Percentiles rank a stretch among this genome's conserved stretches.
phyloP scores from a whole-genome alignment of 2,797 vertebrate species.

The Erethizon dorsatum region DNA sequence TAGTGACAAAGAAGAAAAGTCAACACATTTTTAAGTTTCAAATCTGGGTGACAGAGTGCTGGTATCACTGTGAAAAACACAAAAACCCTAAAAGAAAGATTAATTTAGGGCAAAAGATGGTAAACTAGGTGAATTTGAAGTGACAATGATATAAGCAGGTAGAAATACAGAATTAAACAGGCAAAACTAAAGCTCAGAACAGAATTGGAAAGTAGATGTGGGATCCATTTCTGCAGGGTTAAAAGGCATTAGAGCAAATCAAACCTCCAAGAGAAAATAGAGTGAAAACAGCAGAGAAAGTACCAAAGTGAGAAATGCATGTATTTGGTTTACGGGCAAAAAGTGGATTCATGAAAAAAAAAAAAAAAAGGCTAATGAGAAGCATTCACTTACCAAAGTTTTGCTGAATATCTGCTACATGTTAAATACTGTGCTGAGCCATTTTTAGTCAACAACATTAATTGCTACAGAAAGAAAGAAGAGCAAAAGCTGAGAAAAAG shows the following conservation, averaged over 20 bases:
- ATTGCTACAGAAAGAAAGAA: conserved; percentile 18
- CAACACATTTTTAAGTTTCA: conserved; percentile 36
- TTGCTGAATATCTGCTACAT: conserved; percentile 23
- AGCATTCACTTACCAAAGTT: conserved; percentile 36
- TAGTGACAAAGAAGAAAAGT: conserved; percentile 44
- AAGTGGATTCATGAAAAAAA: conserved; percentile 6
- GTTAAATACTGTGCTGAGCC: background rate
- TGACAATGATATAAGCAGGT: background rate
- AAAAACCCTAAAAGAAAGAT: background rate
- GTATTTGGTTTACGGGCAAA: background rate
- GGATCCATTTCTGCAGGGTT: background rate
- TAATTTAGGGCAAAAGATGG: background rate
- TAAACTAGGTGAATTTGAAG: conserved; percentile 33
- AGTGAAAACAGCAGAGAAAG: conserved; percentile 6
- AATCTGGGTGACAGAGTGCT: background rate
- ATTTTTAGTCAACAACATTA: conserved; percentile 41
- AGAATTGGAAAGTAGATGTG: background rate
- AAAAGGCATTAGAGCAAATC: conserved; percentile 40
- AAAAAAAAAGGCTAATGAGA: background rate
- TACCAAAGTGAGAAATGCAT: background rate
- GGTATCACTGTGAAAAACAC: conserved; percentile 28
- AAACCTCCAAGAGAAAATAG: background rate
- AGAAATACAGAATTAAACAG: conserved; percentile 8
- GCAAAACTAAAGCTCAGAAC: conserved; percentile 40
- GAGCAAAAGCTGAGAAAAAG: background rate